A percentile compares a stretch with the other conserved stretches of the same genome.
These are phyloP conservation scores for Phengaris alcon DNA, from an alignment of 2,888 invertebrate genomes.

Conservation along the genomic window DNA sequence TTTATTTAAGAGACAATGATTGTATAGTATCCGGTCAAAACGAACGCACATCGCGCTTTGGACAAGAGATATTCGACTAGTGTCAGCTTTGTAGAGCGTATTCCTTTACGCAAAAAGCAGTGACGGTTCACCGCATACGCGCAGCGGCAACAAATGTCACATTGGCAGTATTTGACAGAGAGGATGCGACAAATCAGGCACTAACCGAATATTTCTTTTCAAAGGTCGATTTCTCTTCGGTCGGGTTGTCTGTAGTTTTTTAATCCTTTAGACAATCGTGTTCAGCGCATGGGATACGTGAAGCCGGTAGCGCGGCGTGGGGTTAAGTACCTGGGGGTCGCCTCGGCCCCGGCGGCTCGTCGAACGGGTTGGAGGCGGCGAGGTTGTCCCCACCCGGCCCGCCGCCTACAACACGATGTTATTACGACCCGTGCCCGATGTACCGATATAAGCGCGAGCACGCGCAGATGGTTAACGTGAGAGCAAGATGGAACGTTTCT, in stretches of 20 bases:
- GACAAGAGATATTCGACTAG: no score
- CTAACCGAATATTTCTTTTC: neutral
- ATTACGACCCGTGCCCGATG: constrained; percentile 43
- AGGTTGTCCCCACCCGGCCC: constrained; percentile 84
- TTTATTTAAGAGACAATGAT: no score
- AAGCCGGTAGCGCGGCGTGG: constrained; percentile 45
- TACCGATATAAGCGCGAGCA: constrained; percentile 9
- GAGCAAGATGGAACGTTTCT: neutral
- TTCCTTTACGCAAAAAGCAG: no score
- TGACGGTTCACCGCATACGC: no score
- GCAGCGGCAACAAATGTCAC: no score
- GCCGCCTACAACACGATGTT: constrained; percentile 68
- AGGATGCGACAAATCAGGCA: no score
- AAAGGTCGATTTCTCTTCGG: no score
- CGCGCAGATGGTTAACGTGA: neutral
- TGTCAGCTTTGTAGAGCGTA: no score
- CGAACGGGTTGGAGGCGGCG: constrained; percentile 92
- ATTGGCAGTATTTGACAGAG: no score
- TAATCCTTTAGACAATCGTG: neutral
- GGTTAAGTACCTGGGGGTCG: constrained; percentile 73
- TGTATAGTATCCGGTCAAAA: no score
- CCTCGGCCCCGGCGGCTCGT: constrained; percentile 83
- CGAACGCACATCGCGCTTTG: no score
- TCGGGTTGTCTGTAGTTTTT: no score
- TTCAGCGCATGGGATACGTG: constrained; percentile 8